Conservation (phyloP, 2,888 invertebrate genomes). For the Pemphredon lugubris region DNA sequence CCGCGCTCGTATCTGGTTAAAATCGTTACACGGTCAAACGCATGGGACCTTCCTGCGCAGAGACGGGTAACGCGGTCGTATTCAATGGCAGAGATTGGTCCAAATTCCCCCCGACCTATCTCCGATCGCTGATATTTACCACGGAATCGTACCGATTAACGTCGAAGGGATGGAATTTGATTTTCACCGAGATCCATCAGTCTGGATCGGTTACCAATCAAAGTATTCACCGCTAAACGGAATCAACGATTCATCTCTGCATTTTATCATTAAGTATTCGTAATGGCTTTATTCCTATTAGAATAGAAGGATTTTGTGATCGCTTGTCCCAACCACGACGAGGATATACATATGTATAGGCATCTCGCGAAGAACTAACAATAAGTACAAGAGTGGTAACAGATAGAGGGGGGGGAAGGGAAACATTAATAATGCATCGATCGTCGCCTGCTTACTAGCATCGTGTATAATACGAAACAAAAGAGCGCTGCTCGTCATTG, state of each 20-base stretch:
- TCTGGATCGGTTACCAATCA: too few relatives aligned
- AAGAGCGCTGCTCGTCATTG: conserved; percentile 54
- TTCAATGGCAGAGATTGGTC: conserved; percentile 12
- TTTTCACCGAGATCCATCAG: too few relatives aligned
- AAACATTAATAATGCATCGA: conserved; percentile 77
- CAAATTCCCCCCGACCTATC: conserved; percentile 4
- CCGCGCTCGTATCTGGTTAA: conserved; percentile 69
- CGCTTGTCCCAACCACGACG: conserved; percentile 45
- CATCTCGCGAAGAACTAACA: conserved; percentile 62
- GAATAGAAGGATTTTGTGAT: too few relatives aligned
- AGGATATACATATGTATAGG: conserved; percentile 58
- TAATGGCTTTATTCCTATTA: too few relatives aligned
- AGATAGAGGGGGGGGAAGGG: conserved; percentile 66
- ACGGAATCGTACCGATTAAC: too few relatives aligned
- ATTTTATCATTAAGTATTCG: too few relatives aligned
- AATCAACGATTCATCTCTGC: too few relatives aligned
- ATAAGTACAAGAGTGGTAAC: conserved; percentile 67
- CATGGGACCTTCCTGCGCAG: conserved; percentile 57
- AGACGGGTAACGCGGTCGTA: conserved; percentile 44
- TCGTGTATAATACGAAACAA: conserved; percentile 65
- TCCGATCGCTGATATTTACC: conserved; percentile 22
- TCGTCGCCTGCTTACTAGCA: conserved; percentile 70
- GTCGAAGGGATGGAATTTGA: too few relatives aligned
- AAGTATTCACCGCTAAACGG: too few relatives aligned
- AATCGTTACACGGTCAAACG: conserved; percentile 70